Evolutionary conservation across 2,113 vertebrate species (phyloP), one percentile per base, ranked within the genome.

Genomic region (Smithornis capensis): DNA sequence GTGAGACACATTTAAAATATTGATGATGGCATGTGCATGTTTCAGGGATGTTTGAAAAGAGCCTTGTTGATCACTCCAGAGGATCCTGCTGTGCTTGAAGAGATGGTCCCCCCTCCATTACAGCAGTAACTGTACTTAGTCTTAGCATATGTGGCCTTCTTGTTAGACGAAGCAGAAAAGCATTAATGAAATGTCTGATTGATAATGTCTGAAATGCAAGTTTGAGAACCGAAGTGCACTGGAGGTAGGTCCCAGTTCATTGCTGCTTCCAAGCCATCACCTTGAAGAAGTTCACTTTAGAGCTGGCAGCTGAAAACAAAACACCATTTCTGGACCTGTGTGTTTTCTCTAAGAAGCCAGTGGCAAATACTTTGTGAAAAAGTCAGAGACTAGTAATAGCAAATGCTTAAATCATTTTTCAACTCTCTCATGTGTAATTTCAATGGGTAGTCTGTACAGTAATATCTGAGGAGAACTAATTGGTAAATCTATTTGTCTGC

Each of bases 381-480:
- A 31, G 27, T 86, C 71, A 37, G 45, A 53, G 12, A 24, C 12
- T 38, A 16, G 16, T 74, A 84, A 57, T 8, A 50, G 2, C 42
- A 79, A 68, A 65, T 15, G 12, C 49, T 86, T 63, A 90, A 77
- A 87, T 62, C 5, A 31, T 78, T 76, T 29, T 70, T 92, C 53
- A 83, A 3, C 50, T 76, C 42, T 64, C 8, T 2, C 1, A 0
- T 0, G 1, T 45, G 13, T 56, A 76, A 80, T 86, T 75, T 52
- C 47, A 75, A 37, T 22, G 68, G 28, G 35, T 38, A 52, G 10
- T 24, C 47, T 70, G 14, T 53, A 53, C 23, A 45, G 14, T 10
- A 42, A 31, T 53, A 28, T 29, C 15, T 63, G 45, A 45, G 8
- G 27, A 78, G 42, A 85, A 53, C 19, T 31, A 75, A 75, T 83